A percentile compares a stretch with the other conserved stretches of the same genome.
Conservation (phyloP, 2,797 vertebrate genomes). For the Lepus townsendii region DNA sequence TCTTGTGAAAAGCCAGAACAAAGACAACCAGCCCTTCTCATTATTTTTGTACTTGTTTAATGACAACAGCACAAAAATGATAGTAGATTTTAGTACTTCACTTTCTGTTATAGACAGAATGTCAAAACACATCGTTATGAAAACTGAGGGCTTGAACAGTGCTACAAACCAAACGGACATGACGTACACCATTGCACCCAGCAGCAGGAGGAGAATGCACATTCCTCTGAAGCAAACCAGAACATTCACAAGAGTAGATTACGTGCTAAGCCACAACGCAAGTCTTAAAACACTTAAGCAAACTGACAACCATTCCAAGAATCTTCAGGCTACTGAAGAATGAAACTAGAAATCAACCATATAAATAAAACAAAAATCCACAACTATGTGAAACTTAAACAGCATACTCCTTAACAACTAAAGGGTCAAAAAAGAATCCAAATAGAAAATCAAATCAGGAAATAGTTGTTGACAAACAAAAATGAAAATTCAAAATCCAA, state of each 20-base stretch:
- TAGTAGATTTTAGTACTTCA: neutral
- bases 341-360: neutral
- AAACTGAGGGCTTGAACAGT: neutral
- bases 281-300: neutral
- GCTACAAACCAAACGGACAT: too few relatives aligned
- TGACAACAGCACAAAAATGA: too few relatives aligned
- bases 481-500: neutral
- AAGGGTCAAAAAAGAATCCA: neutral
- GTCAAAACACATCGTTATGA: neutral
- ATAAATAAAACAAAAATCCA: neutral
- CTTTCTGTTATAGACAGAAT: neutral
- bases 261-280: neutral
- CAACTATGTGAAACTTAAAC: neutral
- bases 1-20: neutral
- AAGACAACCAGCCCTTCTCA: neutral
- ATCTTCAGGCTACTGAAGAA: too few relatives aligned
- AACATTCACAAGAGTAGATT: neutral
- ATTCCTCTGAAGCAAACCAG: neutral
- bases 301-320: neutral
- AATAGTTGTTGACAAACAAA: neutral
- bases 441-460: neutral
- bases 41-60: neutral
- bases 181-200: neutral
- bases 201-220: too few relatives aligned
- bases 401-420: neutral